A percentile compares a stretch with the other conserved stretches of the same genome.
Conservation (phyloP, 1,140 invertebrate genomes). For the Rhopalosiphum maidis region DNA sequence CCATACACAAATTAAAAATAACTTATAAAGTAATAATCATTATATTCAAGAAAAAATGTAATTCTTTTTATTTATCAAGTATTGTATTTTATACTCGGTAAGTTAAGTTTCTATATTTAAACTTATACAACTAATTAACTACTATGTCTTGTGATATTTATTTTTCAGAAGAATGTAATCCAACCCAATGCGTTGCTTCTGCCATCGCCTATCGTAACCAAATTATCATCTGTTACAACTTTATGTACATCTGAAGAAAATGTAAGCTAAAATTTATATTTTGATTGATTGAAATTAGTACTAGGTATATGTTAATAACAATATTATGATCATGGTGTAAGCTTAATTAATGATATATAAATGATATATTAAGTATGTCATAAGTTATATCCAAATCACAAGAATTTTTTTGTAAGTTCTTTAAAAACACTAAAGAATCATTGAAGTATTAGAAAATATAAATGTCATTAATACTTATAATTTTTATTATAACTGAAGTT, state of each 20-base stretch:
- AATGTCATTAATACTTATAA: neutral
- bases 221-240: neutral
- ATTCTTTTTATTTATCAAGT: neutral
- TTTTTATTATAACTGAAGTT: neutral
- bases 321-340: neutral
- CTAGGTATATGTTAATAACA: neutral
- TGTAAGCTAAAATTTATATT: neutral
- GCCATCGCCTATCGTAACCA: neutral
- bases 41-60: neutral
- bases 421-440: neutral
- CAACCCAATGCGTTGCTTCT: neutral
- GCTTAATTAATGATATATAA: neutral
- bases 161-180: slow-evolving; percentile 20
- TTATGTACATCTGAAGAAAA: neutral
- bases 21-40: neutral
- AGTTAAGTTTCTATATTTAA: neutral
- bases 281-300: neutral
- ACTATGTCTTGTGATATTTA: neutral
- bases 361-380: no score
- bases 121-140: neutral
- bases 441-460: neutral
- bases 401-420: neutral
- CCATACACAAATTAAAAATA: neutral
- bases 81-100: neutral
- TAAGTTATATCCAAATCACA: no score